A percentile compares a stretch with the other conserved stretches of the same genome.
These are phyloP conservation scores for Varanus komodoensis DNA, from an alignment of 2,113 vertebrate species.

Conservation along the genomic window DNA sequence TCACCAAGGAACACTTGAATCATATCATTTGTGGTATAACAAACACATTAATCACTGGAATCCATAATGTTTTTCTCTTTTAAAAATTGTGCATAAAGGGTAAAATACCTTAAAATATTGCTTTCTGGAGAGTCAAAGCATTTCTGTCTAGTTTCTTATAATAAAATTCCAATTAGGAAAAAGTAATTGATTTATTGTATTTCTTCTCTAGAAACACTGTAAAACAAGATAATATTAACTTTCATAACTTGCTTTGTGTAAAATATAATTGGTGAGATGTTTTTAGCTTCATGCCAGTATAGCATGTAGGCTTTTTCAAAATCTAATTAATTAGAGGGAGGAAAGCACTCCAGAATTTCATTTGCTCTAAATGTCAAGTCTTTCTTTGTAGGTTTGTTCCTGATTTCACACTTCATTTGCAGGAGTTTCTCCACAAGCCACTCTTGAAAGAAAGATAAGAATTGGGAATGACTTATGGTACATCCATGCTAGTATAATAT, in stretches of 20 bases:
- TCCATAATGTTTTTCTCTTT: not conserved
- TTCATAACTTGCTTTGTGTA: not conserved
- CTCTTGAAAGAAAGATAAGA: not conserved
- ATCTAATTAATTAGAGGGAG: conserved; percentile 19
- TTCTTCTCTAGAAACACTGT: not conserved
- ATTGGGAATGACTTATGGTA: not conserved
- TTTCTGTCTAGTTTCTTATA: conserved; percentile 7
- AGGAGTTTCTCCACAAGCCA: not conserved
- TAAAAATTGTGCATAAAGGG: not conserved
- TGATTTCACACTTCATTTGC: not conserved
- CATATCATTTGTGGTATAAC: not conserved
- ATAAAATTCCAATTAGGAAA: conserved; percentile 19
- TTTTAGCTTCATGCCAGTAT: not conserved
- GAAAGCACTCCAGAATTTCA: conserved; percentile 7
- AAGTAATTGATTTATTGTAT: not conserved
- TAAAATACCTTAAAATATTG: not conserved
- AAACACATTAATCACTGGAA: conserved; percentile 23
- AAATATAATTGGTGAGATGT: not conserved
- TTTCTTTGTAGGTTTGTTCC: not conserved
- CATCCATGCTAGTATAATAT: not conserved
- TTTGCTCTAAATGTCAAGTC: conserved; percentile 26
- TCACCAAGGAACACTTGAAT: conserved; percentile 9
- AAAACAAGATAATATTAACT: conserved; percentile 9
- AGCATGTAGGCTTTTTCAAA: not conserved
- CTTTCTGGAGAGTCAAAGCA: conserved; percentile 6